Evolutionary conservation across 2,888 invertebrate species (phyloP).

Genomic region (Horisme vitalbata): DNA sequence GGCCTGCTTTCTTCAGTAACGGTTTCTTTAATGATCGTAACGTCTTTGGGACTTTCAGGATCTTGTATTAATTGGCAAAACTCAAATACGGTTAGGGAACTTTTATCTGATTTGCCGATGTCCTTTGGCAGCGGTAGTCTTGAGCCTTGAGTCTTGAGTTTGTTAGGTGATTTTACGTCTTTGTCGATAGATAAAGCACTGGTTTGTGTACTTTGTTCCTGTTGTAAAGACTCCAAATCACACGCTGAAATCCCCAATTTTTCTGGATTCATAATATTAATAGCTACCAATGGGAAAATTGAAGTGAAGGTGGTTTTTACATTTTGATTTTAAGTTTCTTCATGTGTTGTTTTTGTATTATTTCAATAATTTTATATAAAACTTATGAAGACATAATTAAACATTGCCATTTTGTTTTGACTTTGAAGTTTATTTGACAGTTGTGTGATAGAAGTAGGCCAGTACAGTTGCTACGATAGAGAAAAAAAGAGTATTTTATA

Average conservation of each 20-base stretch:
- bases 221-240: conserved; percentile 29
- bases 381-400: neutral
- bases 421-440: too few species aligned
- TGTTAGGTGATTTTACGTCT: conserved; percentile 1
- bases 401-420: neutral
- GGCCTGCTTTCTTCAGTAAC: conserved; percentile 41
- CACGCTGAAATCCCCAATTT: conserved; percentile 31
- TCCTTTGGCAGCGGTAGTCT: conserved; percentile 32
- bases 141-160: too few species aligned
- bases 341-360: too few species aligned
- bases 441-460: too few species aligned
- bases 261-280: conserved; percentile 48
- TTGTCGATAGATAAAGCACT: conserved; percentile 17
- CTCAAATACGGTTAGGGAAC: conserved; percentile 40
- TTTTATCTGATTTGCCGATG: conserved; percentile 29
- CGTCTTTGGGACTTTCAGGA: conserved; percentile 34
- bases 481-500: too few species aligned
- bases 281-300: neutral
- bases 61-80: conserved; percentile 44
- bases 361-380: too few species aligned
- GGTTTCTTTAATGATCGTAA: conserved; percentile 44
- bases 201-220: conserved; percentile 49
- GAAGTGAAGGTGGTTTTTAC: too few species aligned
- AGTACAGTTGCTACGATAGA: too few species aligned
- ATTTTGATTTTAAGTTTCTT: neutral